phyloP scores from a whole-genome alignment of 2,888 invertebrate species.

The Dynastes grantii region DNA sequence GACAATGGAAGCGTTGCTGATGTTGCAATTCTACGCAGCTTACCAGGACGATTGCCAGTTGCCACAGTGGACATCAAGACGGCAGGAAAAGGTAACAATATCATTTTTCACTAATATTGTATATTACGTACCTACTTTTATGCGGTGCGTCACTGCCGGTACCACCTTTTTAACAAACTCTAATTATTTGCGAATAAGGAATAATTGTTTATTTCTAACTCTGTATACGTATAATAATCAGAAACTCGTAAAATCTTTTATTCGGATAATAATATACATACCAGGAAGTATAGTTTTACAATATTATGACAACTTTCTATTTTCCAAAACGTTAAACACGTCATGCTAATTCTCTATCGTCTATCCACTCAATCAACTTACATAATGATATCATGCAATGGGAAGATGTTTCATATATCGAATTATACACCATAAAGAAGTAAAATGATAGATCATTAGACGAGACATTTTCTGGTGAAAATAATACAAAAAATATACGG shows the following conservation, averaged over 20 bases:
- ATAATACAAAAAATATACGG: no score
- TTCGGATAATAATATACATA: neutral
- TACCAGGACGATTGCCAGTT: rapidly evolving
- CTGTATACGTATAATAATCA: no score
- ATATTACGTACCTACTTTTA: no score
- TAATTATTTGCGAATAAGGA: no score
- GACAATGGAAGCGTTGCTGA: no score
- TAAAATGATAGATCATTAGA: neutral
- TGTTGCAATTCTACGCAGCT: no score
- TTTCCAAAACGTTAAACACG: neutral
- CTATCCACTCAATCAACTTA: slow-evolving; percentile 2
- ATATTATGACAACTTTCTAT: slow-evolving; percentile 4
- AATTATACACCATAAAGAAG: neutral
- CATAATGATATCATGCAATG: neutral
- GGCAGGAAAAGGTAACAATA: no score
- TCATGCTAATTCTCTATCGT: neutral
- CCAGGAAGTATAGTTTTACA: neutral
- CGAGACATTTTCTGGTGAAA: neutral
- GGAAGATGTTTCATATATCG: neutral
- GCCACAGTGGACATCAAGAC: no score
- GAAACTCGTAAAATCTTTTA: neutral
- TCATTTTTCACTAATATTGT: no score
- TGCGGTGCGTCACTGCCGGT: no score
- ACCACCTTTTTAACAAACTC: no score
- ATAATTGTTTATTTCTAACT: no score